Evolutionary conservation across 2,797 vertebrate species (phyloP), one percentile per base, ranked within the genome.

Genomic region (Tarsius wallacei): DNA sequence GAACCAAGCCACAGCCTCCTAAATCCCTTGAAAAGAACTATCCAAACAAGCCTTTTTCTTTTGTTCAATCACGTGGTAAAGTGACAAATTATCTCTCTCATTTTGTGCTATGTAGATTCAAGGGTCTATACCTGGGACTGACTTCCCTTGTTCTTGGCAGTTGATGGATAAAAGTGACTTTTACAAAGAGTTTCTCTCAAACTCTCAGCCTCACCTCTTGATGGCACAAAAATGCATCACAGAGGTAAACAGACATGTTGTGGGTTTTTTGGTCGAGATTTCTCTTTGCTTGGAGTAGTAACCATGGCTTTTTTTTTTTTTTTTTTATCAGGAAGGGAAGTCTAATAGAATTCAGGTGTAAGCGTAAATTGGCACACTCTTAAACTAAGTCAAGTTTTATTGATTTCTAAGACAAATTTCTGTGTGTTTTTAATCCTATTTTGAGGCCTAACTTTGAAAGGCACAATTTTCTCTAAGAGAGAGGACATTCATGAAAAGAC

Each of bases 311-410:
- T 88, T 42, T 42, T 42, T 98, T 98, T 88, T 42, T 42, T 42
- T 5, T 42, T 66, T 97, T 90, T 97, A 95, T 90, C 96, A 93
- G 66, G 90, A 97, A 93, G 74, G 55, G 36, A 89, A 94, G 78
- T 97, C 36, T 0, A 28, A 96, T 94, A 93, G 97, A 96, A 93
- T 93, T 97, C 83, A 96, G 57, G 57, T 68, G 49, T 92, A 97
- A 98, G 97, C 87, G 97, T 95, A 98, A 98, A 96, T 90, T 63
- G 96, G 28, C 83, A 96, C 53, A 96, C 87, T 82, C 86, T 96
- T 90, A 98, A 94, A 97, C 90, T 57, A 66, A 94, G 22, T 78
- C 81, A 95, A 92, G 31, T 94, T 95, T 85, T 66, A 97, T 92
- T 93, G 96, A 97, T 90, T 95, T 92, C 82, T 87, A 22, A 93